Evolutionary conservation across 2,113 vertebrate genomes (phyloP), one percentile per base, ranked within the genome.

Genomic region (Chloropsis hardwickii): DNA sequence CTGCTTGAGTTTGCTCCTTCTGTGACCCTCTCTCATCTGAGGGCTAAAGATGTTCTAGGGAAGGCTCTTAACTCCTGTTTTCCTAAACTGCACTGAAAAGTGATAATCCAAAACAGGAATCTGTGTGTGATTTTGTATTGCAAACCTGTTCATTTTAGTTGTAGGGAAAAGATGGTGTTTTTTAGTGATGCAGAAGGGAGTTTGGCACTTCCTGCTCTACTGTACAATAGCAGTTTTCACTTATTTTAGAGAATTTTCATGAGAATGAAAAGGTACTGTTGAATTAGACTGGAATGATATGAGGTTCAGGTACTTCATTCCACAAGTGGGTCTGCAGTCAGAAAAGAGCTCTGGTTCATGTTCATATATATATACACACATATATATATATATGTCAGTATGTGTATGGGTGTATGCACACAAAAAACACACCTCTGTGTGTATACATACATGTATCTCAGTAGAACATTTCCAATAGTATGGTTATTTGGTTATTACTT

Each of bases 61-160:
- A 94, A 70, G 76, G n/a, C 14, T 71, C 56, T 73, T 19, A 45
- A 78, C 21, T 14, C 4, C 13, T 71, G 0, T 82, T 57, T 56
- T 72, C 28, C 53, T 19, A 61, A 57, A 2, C 22, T 82, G 15
- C 24, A 25, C 20, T 81, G 57, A 51, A 9, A 54, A 56, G 14
- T 76, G 15, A 27, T 45, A 70, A 62, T 80, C 23, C 13, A 48
- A 56, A 81, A 64, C 39, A 21, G 22, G 31, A 90, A 53, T 69
- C 10, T 27, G 1, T 1, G 0, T 62, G 57, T 53, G 44, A 74
- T 74, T 87, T 62, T 6, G 0, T 66, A 20, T n/a, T 79, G 19
- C 37, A 60, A 81, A 64, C 9, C 23, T 88, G 29, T 31, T 72
- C 12, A 53, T 28, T 65, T 78, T 65, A 72, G 40, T 31, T 78